Evolutionary conservation across 2,888 invertebrate species (phyloP).

Genomic region (Diploptera punctata): DNA sequence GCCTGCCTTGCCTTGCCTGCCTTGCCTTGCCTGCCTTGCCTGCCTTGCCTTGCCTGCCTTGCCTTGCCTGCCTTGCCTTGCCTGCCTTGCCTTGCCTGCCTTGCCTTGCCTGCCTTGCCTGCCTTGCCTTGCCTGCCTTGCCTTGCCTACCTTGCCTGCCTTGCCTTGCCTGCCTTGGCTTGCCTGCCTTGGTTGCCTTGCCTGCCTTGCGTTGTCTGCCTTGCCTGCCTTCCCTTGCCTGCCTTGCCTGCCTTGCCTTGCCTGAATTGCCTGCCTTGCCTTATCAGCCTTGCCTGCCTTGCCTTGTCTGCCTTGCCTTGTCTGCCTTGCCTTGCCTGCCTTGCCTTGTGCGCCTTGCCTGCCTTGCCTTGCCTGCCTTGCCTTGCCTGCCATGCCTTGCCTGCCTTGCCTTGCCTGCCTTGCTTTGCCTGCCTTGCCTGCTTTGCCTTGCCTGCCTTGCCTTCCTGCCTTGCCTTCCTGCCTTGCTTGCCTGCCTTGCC

Average conservation of each 20-base stretch:
- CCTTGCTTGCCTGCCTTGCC: too few species aligned
- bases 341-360: too few species aligned
- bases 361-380: too few species aligned
- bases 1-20: not conserved
- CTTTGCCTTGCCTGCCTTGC: too few species aligned
- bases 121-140: not conserved
- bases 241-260: not conserved
- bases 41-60: not conserved
- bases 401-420: not conserved
- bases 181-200: not conserved
- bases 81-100: not conserved
- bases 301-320: not conserved
- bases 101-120: not conserved
- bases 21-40: not conserved
- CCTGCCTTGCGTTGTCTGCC: not conserved
- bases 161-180: slow-evolving; percentile 5
- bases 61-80: not conserved
- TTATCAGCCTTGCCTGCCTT: not conserved
- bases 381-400: not conserved
- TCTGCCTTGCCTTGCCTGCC: not conserved
- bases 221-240: not conserved
- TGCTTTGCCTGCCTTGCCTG: too few species aligned
- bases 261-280: too few species aligned
- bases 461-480: not conserved
- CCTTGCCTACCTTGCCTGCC: too few species aligned